Evolutionary conservation across 2,888 invertebrate genomes (phyloP), one percentile per base, ranked within the genome.

Genomic region (Camponotus fellah): DNA sequence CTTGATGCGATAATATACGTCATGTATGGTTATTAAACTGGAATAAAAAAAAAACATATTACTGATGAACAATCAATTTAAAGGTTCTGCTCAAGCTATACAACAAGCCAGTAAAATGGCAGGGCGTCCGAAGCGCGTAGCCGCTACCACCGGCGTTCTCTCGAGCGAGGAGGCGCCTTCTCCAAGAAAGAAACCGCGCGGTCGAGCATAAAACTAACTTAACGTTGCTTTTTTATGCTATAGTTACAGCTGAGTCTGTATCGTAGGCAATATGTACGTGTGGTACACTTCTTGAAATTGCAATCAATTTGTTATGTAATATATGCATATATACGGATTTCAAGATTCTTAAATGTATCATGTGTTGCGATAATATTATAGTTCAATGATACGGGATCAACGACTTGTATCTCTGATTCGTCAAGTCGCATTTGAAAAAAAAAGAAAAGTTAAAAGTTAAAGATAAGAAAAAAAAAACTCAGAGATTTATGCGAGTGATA

Each of bases 111-210:
- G 87, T 87, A 93, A 92, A 87, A 87, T 87, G 87, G 88, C 89
- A 86, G 92, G 92, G 82, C 94, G 94, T 74, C 94, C 94, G 60
- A 94, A 94, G 87, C 92, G 94, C 87, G 91, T 91, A 83, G 88
- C 89, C 71, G 88, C 91, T 56, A 89, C 91, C 26, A 86, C 91
- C 58, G 88, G 90, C 43, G 86, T 89, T 79, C 76, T 90, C 66
- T 87, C 92, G 76, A 90, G 89, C 65, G 94, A 94, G 74, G 94
- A 94, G 81, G 75, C 91, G 62, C 86, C 93, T 76, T 86, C 93
- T 49, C 43, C 77, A 21, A 94, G 94, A 86, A 94, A 94, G 91
- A 94, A 94, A 84, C 92, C 93, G 84, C 94, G 94, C 82, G 92
- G 93, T 83, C 92, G 94, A 87, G 92, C 93, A 92, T 94, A 94